Conservation (phyloP, 92 coral and sea anemone genomes). For the Epizoanthus scotinus region DNA sequence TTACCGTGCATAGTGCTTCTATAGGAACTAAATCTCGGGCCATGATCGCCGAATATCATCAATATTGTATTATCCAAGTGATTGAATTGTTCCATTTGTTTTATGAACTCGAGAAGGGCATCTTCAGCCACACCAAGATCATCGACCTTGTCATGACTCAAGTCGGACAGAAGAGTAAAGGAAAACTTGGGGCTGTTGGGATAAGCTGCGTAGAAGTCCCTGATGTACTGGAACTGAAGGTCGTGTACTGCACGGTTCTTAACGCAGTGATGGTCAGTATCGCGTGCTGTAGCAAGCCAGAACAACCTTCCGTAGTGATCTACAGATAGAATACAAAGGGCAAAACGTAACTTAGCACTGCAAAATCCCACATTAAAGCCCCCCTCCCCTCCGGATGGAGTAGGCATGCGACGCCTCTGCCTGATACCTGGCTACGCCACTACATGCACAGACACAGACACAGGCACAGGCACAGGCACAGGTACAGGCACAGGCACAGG, state of each 20-base stretch:
- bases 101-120: slow-evolving; percentile 41
- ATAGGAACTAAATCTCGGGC: slow-evolving; percentile 52
- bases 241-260: slow-evolving; percentile 54
- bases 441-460: too few species aligned
- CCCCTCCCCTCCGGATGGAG: too few species aligned
- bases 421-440: too few species aligned
- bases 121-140: slow-evolving; percentile 48
- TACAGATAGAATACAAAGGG: slow-evolving; percentile 12
- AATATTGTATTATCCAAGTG: slow-evolving; percentile 47
- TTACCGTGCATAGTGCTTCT: slow-evolving; percentile 68
- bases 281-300: slow-evolving; percentile 60
- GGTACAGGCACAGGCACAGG: too few species aligned
- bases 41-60: slow-evolving; percentile 61
- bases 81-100: slow-evolving; percentile 44
- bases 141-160: slow-evolving; percentile 55
- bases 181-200: slow-evolving; percentile 60
- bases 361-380: too few species aligned
- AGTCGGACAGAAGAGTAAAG: slow-evolving; percentile 40
- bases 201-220: slow-evolving; percentile 61
- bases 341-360: too few species aligned
- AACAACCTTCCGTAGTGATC: slow-evolving; percentile 65
- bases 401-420: too few species aligned
- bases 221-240: slow-evolving; percentile 62
- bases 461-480: too few species aligned
- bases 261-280: slow-evolving; percentile 47